Evolutionary conservation across 1,140 invertebrate genomes (phyloP), one percentile per base, ranked within the genome.

Genomic region (Anthonomus grandis): DNA sequence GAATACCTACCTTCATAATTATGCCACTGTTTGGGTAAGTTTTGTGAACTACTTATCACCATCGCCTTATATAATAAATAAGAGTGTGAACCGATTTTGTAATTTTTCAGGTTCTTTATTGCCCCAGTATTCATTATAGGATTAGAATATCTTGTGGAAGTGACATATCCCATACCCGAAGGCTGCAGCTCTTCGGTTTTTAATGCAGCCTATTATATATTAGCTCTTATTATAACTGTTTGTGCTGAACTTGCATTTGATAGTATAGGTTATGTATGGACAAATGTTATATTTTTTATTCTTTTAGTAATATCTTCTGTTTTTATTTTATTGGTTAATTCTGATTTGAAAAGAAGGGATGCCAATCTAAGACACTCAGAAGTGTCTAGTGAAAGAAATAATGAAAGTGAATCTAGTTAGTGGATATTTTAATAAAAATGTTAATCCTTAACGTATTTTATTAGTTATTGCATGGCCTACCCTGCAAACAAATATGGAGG

Each of bases 131-230:
- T 66, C 21, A 57, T 62, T 19, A 57, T 68, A 0, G 63, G 64
- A 12, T 66, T 64, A 24, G 65, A 69, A 45, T 69, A 64, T 48
- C 46, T 57, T 4, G 56, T 62, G 4, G 67, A 69, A 63, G 47
- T 64, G 1, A 64, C 66, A 4, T 68, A 66, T 49, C 67, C 67
- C 22, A 36, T 66, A 37, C 63, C 67, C 10, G 66, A 65, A 59
- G 48, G 60, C 0, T 55, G 57, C 5, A 59, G 65, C 17, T 63
- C 62, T 39, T 60, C 60, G 0, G 18, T 60, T 17, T 59, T 69
- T 9, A 66, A 68, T 45, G 61, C 59, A 0, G 27, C 57, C 15
- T 63, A 64, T 46, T 67, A 51, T 37, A 23, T 62, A 2, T 62
- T 64, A 31, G 48, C 64, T n/a, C 49, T 69, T 39, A 48, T 63